Base-by-base conservation (phyloP, 2,113 vertebrate species). In the Deroptyus accipitrinus region DNA sequence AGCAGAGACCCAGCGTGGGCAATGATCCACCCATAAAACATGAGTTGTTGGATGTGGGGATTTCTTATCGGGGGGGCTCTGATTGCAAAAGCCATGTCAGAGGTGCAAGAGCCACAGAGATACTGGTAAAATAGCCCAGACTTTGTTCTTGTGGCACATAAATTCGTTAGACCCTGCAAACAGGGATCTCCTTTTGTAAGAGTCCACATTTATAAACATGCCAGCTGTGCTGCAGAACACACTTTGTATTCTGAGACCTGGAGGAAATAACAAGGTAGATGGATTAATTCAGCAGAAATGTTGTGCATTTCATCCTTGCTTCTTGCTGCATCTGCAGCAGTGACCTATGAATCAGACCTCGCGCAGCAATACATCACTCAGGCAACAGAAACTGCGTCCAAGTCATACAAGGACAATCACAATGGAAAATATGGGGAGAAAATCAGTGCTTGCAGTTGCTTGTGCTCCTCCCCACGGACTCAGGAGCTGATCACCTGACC, bases 71-170 rank as follows among this genome's bases (percentile, higher is more conserved):
- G 41, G 46, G 33, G 55, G 42, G 39, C 39, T 79, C 33, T 1
- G 10, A 4, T 14, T n/a, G 59, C 52, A 52, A 9, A 18, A 39
- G 77, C 76, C 4, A 1, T 4, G 1, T 18, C 41, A 31, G 49
- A 33, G 28, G 10, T 7, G 17, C 13, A n/a, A 17, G 23, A 70
- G 19, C 46, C 79, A 22, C 13, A 17, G 61, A 18, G 11, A 4
- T 1, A 15, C 33, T 6, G 12, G 6, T 2, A 11, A 62, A 75
- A 57, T 0, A 3, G 13, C 18, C 10, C 20, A 16, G n/a, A 15
- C 24, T 14, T n/a, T 41, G 39, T 24, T 46, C 48, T 7, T 13
- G 7, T 63, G 64, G 14, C 39, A 7, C 48, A 2, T 12, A 11
- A 33, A 30, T 54, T 66, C 4, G 2, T 59, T 13, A n/a, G 2